A percentile compares a stretch with the other conserved stretches of the same genome.
Conservation (phyloP, 1,140 invertebrate genomes). For the Ruditapes philippinarum region DNA sequence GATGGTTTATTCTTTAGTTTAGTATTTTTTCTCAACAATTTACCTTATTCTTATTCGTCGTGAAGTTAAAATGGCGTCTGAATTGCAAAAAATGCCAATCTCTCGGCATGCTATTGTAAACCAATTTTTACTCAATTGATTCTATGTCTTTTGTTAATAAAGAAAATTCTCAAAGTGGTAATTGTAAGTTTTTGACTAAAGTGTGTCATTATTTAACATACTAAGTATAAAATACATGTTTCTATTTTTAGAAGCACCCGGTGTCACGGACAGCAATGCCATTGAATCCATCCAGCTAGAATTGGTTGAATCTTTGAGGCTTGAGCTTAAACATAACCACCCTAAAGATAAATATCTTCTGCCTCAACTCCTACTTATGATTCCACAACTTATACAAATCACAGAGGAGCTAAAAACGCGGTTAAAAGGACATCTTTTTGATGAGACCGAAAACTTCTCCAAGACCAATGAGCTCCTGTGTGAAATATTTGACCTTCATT, state of each 20-base stretch:
- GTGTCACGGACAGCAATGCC: not conserved
- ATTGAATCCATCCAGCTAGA: slow-evolving; percentile 45
- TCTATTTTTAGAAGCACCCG: slow-evolving; percentile 50
- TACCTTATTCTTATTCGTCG: too few relatives aligned
- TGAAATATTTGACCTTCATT: slow-evolving; percentile 77
- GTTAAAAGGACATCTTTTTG: slow-evolving; percentile 71
- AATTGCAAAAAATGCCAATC: too few relatives aligned
- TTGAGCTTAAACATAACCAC: slow-evolving; percentile 81
- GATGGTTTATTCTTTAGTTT: too few relatives aligned
- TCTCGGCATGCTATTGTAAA: too few relatives aligned
- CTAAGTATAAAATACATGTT: too few relatives aligned
- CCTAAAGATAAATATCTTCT: slow-evolving; percentile 78
- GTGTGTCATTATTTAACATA: too few relatives aligned
- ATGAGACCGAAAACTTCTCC: slow-evolving; percentile 63
- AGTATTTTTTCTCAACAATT: too few relatives aligned
- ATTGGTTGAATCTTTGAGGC: slow-evolving; percentile 71
- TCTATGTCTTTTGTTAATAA: too few relatives aligned
- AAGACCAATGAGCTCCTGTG: slow-evolving; percentile 74
- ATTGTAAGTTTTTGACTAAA: too few relatives aligned
- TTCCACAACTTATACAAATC: slow-evolving; percentile 75
- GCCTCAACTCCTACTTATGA: slow-evolving; percentile 74
- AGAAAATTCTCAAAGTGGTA: too few relatives aligned
- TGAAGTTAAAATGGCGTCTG: too few relatives aligned
- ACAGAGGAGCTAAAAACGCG: slow-evolving; percentile 76
- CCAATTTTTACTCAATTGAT: too few relatives aligned